Base-by-base conservation (phyloP, 2,888 invertebrate genomes). In the Xylota sylvarum region DNA sequence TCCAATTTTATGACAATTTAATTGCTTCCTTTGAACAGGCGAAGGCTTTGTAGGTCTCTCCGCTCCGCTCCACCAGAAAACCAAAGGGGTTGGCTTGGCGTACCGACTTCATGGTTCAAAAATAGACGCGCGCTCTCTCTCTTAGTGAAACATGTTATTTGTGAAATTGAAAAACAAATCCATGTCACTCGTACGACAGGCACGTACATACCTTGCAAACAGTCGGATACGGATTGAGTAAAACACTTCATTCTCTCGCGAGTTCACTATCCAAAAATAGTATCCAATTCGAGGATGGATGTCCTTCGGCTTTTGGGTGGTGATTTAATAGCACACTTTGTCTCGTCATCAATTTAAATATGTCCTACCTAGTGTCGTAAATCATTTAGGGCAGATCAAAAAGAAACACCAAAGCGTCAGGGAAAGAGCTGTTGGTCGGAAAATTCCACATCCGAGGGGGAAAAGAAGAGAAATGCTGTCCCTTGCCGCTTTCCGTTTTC, bases 1-100 rank as follows among this genome's bases (percentile, higher is more conserved):
- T 82, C 82, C 82, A 77, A 81, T 82, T 82, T 82, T 82, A 86
- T 86, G 86, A 86, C 77, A 86, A 82, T 86, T 86, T 86, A 86
- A 86, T 86, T 86, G 86, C 77, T 82, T 82, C 82, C 73, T 82
- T 86, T 82, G 82, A 82, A 86, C 82, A 78, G 73, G 50, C 84
- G 40, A 46, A 76, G 58, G 32, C 48, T 56, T 37, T 23, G 9
- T 17, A 12, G 17, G 32, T 30, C 23, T 27, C 56, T 9, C 3
- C 32, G n/a, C 30, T 2, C n/a, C 23, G 27, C 35, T 10, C 50
- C 3, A 1, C 65, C 9, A 48, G 30, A 46, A 62, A 58, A 50
- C 12, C 19, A 55, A 67, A 76, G 17, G 77, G 77, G 77, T 65
- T 67, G 37, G n/a, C 27, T 37, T 17, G 30, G 52, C n/a, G 58